Percentiles rank a stretch among this genome's conserved stretches.
These are phyloP conservation scores for Sphenopsis melanotis DNA, from an alignment of 2,797 vertebrate species.

Conservation along the genomic window DNA sequence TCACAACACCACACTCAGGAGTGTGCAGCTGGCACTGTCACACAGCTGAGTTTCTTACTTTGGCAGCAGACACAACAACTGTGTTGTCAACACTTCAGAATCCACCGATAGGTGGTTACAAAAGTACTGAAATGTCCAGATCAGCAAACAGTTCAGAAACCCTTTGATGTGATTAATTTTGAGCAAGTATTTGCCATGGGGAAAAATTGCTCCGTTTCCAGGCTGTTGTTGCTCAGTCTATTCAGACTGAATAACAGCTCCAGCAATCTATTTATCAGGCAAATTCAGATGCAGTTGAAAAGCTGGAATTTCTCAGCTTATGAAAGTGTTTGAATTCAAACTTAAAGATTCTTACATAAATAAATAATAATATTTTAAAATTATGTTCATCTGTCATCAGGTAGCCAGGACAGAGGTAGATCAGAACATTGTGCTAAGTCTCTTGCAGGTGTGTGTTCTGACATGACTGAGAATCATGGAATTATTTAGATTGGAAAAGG, in stretches of 20 bases:
- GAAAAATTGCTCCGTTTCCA: neutral
- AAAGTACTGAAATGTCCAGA: neutral
- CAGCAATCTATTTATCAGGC: neutral
- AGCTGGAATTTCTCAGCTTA: neutral
- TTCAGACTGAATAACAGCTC: neutral
- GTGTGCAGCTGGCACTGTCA: neutral
- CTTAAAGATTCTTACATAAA: neutral
- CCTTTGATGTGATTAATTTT: neutral
- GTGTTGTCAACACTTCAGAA: neutral
- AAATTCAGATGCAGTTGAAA: neutral
- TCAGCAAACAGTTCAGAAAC: neutral
- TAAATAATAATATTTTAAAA: neutral
- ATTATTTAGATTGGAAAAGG: neutral
- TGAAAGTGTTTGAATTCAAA: neutral
- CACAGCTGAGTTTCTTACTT: neutral
- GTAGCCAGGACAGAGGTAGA: neutral
- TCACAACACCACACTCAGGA: too few relatives aligned
- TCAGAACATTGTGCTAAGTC: neutral
- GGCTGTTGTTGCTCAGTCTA: neutral
- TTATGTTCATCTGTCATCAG: neutral
- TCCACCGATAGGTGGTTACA: neutral
- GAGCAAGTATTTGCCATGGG: neutral
- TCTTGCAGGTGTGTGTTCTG: neutral
- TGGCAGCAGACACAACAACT: neutral
- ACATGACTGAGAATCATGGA: neutral